phyloP scores from a whole-genome alignment of 2,113 vertebrate genomes.

The Neoarius graeffei region DNA sequence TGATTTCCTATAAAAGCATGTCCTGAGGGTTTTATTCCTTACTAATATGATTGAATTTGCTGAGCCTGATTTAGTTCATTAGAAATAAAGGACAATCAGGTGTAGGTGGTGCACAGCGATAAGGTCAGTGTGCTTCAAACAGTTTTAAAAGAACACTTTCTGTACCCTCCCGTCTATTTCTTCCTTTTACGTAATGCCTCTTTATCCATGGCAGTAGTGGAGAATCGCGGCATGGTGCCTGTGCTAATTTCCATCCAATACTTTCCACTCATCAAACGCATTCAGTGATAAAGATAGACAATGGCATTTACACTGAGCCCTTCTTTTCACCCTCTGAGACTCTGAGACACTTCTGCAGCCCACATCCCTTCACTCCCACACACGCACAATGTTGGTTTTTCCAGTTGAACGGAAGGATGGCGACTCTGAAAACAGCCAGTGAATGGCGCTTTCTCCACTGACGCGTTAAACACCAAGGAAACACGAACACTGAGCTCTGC shows the following conservation, averaged over 20 bases:
- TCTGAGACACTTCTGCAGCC: background rate
- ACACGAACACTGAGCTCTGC: background rate
- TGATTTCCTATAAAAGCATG: background rate
- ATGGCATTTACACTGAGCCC: constrained; percentile 32
- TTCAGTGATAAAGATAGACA: constrained; percentile 23
- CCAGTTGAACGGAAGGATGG: constrained; percentile 29
- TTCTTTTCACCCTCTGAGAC: background rate
- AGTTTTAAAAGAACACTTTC: background rate
- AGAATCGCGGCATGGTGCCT: background rate
- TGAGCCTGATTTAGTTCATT: background rate
- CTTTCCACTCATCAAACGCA: constrained; percentile 4
- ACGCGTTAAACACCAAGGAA: constrained; percentile 18
- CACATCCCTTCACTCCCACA: constrained; percentile 18
- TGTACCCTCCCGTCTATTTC: background rate
- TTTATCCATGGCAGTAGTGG: background rate
- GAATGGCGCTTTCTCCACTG: background rate
- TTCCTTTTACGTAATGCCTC: background rate
- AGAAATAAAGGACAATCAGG: background rate
- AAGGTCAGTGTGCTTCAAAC: background rate
- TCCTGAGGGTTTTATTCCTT: background rate
- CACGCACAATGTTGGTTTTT: constrained; percentile 40
- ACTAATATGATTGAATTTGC: background rate
- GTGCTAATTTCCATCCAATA: background rate
- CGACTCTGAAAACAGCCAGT: background rate
- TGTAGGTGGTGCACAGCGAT: background rate